These are phyloP conservation scores for Petrosia ficiformis DNA, from an alignment of 37 sponge, comb jelly and placozoan genomes.

Conservation along the genomic window DNA sequence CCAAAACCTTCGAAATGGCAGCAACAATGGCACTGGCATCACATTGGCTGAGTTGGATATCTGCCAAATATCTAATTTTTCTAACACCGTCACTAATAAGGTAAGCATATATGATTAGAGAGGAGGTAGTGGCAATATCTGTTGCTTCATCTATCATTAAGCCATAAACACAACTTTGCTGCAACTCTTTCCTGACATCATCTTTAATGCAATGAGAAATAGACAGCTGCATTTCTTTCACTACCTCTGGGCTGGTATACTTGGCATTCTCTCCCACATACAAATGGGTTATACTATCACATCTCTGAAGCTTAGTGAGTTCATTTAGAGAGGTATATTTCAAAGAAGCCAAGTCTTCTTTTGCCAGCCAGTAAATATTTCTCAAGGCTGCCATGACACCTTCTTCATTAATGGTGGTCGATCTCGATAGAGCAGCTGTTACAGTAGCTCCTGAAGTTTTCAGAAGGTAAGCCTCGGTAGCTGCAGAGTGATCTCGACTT, in stretches of 20 bases:
- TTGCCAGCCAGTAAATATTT: not conserved
- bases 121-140: not conserved
- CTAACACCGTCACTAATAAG: not conserved
- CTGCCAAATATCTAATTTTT: not conserved
- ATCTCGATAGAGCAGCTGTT: not conserved
- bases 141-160: not conserved
- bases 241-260: not conserved
- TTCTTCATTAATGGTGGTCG: not conserved
- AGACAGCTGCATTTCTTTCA: not conserved
- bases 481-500: not conserved
- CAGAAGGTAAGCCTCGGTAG: not conserved
- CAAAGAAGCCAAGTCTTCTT: not conserved
- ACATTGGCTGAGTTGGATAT: no score
- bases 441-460: not conserved
- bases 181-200: not conserved
- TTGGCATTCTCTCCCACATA: not conserved
- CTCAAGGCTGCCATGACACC: not conserved
- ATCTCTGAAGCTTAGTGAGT: not conserved
- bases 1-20: not conserved
- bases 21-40: not conserved
- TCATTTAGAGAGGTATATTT: not conserved
- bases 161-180: not conserved
- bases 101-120: not conserved
- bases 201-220: not conserved
- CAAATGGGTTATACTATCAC: not conserved